Percentiles rank a stretch among this genome's conserved stretches.
Conservation (phyloP, 2,113 vertebrate genomes). For the Prionailurus bengalensis region DNA sequence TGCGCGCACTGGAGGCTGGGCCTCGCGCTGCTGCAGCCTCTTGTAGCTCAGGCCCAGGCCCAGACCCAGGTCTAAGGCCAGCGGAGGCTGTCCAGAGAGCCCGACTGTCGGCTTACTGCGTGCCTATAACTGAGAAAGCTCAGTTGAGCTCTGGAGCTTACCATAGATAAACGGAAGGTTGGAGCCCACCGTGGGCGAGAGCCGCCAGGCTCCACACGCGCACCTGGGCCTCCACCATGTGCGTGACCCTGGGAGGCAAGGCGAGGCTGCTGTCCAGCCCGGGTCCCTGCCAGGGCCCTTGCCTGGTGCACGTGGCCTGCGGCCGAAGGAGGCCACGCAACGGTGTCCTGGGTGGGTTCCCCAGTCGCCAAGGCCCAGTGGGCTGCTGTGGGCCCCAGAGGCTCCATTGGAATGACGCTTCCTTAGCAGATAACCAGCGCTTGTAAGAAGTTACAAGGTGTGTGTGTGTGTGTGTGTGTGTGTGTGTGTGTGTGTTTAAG, state of each 20-base stretch:
- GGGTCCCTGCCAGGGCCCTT: background rate
- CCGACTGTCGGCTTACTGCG: background rate
- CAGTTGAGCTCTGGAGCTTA: background rate
- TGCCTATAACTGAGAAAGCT: background rate
- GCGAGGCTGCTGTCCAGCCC: background rate
- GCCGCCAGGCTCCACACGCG: background rate
- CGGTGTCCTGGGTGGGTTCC: rapidly evolving
- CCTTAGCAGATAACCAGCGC: background rate
- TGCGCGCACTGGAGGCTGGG: too few species aligned
- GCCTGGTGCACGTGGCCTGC: too few species aligned
- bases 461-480: too few species aligned
- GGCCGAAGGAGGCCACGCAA: background rate
- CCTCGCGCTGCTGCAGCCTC: rapidly evolving
- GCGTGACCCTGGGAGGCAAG: background rate
- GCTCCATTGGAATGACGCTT: background rate
- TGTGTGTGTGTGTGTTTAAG: too few species aligned
- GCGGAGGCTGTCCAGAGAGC: background rate
- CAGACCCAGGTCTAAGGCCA: background rate
- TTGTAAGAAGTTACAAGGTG: background rate
- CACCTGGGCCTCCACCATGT: background rate
- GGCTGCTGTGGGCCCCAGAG: rapidly evolving
- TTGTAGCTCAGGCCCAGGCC: background rate
- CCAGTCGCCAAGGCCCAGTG: background rate
- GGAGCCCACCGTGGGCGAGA: background rate
- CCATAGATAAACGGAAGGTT: background rate